Base-by-base conservation (phyloP, 37 sponge, comb jelly and placozoan species). In the Spongilla lacustris region DNA sequence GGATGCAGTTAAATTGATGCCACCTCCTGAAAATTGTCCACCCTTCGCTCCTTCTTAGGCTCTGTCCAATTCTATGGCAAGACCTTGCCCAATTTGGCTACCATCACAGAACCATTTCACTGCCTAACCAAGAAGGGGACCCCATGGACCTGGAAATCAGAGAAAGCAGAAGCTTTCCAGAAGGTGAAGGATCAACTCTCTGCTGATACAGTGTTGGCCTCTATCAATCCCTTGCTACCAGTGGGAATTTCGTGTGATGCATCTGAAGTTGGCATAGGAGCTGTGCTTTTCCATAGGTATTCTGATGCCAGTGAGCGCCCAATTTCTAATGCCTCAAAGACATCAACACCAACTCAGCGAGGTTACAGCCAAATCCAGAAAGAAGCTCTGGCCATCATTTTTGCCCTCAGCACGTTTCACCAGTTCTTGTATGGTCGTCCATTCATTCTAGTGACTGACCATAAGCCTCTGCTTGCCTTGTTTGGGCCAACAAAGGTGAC, bases 321-420 rank as follows among this genome's bases (percentile, higher is more conserved):
- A 2, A 50, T 93, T 14, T 84, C 91, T 8, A 87, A 71, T 66
- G 91, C 91, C 22, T 93, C 94, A 1, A 74, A 90, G 26, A 89
- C 79, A 1, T 48, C 89, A 26, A 32, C 86, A 17, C n/a, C 68
- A 28, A 49, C 69, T 37, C 89, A 92, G 74, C 37, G 74, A 5
- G 88, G 85, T n/a, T 94, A 89, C 36, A 48, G 87, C 8, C 94
- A 89, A 41, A 83, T 89, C 2, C 90, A 88, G 46, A 82, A 82
- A 34, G 87, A 91, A 31, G 91, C 83, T 6, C 73, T 91, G 13
- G 78, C 68, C 22, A 29, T 91, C 22, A 69, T 82, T 2, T 90
- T 79, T 69, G 87, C 84, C 14, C 69, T 94, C 2, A 75, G 73
- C 22, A 81, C 69, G 26, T 86, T 93, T 32, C 90, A 93, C 58